Percentiles rank a stretch among this genome's conserved stretches.
Conservation (phyloP, 1,140 invertebrate genomes). For the Lepidurus packardi region DNA sequence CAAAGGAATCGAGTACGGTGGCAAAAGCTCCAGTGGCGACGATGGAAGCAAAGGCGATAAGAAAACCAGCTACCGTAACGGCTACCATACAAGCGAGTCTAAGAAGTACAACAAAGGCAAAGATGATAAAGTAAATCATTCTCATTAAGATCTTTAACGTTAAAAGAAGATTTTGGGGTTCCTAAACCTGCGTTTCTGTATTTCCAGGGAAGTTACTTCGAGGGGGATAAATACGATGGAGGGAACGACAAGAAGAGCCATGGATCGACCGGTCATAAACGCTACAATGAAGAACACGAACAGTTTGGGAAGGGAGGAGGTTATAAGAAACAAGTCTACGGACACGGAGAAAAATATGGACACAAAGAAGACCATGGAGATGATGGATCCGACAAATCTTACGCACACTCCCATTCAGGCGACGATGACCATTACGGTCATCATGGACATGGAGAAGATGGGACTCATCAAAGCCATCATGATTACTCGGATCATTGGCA, state of each 20-base stretch:
- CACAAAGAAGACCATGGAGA: background rate
- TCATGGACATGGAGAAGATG: background rate
- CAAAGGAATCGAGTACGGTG: slow-evolving; percentile 13
- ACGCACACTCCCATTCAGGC: background rate
- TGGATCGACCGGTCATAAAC: slow-evolving; percentile 18
- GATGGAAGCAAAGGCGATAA: slow-evolving; percentile 1
- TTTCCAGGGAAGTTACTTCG: slow-evolving; percentile 10
- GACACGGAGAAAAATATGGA: background rate
- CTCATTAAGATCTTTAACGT: background rate
- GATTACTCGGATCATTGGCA: slow-evolving; percentile 18
- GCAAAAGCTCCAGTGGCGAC: background rate
- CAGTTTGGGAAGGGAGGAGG: background rate
- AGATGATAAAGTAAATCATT: slow-evolving; percentile 9
- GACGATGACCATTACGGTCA: background rate
- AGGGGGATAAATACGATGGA: slow-evolving; percentile 10
- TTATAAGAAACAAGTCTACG: background rate
- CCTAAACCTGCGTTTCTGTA: background rate
- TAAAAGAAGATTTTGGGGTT: background rate
- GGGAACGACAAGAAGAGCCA: background rate
- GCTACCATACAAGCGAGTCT: background rate
- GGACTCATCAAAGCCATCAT: background rate
- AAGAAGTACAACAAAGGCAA: slow-evolving; percentile 15
- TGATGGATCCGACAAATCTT: background rate
- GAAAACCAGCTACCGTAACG: slow-evolving; percentile 9
- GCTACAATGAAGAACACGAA: slow-evolving; percentile 12